phyloP scores from a whole-genome alignment of 2,113 vertebrate species.

The Porphyrio hochstetteri region DNA sequence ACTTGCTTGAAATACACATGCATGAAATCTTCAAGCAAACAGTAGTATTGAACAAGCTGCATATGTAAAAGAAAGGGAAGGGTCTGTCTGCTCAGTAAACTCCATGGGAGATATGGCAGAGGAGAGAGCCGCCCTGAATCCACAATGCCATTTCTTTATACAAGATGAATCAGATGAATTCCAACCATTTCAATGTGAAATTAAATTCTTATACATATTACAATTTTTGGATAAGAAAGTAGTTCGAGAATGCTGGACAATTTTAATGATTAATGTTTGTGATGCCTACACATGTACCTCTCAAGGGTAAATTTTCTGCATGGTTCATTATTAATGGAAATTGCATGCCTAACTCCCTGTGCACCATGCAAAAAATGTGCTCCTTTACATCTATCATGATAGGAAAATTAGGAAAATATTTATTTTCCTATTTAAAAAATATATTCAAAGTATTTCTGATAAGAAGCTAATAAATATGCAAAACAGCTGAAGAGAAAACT shows the following conservation, averaged over 20 bases:
- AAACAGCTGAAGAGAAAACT: conserved; percentile 26
- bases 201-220: not conserved
- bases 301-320: not conserved
- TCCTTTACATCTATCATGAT: not conserved
- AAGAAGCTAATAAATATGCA: conserved; percentile 51
- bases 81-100: not conserved
- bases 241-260: not conserved
- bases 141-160: not conserved
- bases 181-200: not conserved
- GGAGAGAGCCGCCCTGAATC: not conserved
- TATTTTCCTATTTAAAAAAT: conserved; percentile 36
- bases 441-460: conserved; percentile 17
- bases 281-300: not conserved
- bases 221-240: not conserved
- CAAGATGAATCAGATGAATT: not conserved
- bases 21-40: not conserved
- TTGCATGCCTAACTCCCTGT: conserved; percentile 2
- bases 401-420: conserved; percentile 37
- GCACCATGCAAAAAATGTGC: conserved; percentile 1
- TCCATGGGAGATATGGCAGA: not conserved
- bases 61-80: not conserved
- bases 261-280: conserved; percentile 29
- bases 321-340: conserved; percentile 39
- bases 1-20: not conserved
- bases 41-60: not conserved